Conservation (phyloP, 2,888 invertebrate species). For the Cecidostiba fungosa region DNA sequence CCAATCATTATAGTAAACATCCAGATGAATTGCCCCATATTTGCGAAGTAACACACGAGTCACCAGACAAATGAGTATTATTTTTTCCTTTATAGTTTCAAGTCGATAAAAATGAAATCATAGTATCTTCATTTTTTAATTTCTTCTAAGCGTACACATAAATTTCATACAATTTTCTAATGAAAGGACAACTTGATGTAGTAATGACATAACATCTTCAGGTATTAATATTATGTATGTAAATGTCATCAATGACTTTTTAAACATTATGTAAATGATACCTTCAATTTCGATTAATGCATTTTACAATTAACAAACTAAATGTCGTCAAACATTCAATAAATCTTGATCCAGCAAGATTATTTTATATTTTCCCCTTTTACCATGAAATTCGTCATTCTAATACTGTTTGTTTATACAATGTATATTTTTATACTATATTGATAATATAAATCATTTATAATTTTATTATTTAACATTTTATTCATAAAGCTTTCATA, state of each 20-base stretch:
- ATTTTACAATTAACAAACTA: slow-evolving; percentile 43
- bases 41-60: background rate
- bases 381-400: slow-evolving; percentile 40
- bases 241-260: background rate
- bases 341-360: slow-evolving; percentile 62
- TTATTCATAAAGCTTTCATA: slow-evolving; percentile 51
- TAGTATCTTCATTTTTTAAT: background rate
- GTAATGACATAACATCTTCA: background rate
- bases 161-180: background rate
- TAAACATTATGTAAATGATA: slow-evolving; percentile 31
- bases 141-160: background rate
- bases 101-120: background rate
- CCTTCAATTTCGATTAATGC: slow-evolving; percentile 21
- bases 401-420: slow-evolving; percentile 34
- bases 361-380: background rate
- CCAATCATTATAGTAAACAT: background rate
- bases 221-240: background rate
- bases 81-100: background rate
- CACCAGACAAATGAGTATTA: background rate
- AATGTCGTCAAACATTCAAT: slow-evolving; percentile 18
- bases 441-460: slow-evolving; percentile 19
- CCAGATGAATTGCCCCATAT: slow-evolving; percentile 20
- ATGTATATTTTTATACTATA: slow-evolving; percentile 15
- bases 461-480: slow-evolving; percentile 42
- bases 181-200: background rate